Evolutionary conservation across 1,140 invertebrate genomes (phyloP).

Genomic region (Lordiphosa stackelbergi): DNA sequence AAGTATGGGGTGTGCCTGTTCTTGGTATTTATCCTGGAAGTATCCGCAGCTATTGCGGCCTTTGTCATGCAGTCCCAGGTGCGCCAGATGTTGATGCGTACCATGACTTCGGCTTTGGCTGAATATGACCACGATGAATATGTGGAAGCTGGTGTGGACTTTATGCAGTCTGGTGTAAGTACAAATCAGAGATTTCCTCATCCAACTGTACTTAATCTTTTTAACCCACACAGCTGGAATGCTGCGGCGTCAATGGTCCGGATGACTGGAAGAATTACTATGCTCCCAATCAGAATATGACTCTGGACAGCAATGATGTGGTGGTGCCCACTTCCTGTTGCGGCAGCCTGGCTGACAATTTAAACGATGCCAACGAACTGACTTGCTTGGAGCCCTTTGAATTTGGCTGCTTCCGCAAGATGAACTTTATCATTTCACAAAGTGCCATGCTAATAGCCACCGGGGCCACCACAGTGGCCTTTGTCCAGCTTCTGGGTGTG

Average conservation of each 20-base stretch:
- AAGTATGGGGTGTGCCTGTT: slow-evolving; percentile 89
- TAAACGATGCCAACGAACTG: slow-evolving; percentile 29
- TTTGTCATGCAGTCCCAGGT: slow-evolving; percentile 84
- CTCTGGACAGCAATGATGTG: slow-evolving; percentile 66
- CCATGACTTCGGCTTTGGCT: slow-evolving; percentile 80
- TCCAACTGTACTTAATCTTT: neutral
- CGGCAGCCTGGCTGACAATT: slow-evolving; percentile 57
- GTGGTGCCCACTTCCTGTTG: slow-evolving; percentile 81
- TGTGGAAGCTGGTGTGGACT: slow-evolving; percentile 80
- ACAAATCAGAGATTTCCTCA: no score
- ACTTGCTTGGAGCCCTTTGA: slow-evolving; percentile 75
- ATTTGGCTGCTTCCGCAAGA: slow-evolving; percentile 83
- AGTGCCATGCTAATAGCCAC: slow-evolving; percentile 87
- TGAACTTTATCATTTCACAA: slow-evolving; percentile 83
- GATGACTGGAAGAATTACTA: slow-evolving; percentile 81
- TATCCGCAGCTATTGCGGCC: slow-evolving; percentile 88
- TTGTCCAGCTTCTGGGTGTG: slow-evolving; percentile 91
- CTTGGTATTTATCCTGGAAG: slow-evolving; percentile 88
- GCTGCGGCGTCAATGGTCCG: slow-evolving; percentile 83
- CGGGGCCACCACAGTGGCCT: slow-evolving; percentile 87
- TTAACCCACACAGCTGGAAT: slow-evolving; percentile 81
- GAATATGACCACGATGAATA: slow-evolving; percentile 79
- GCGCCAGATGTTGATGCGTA: slow-evolving; percentile 79
- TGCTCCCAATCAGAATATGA: slow-evolving; percentile 41
- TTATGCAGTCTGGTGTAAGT: slow-evolving; percentile 83